Evolutionary conservation across 1,140 invertebrate species (phyloP), one percentile per base, ranked within the genome.

Genomic region (Drosophila sulfurigaster): DNA sequence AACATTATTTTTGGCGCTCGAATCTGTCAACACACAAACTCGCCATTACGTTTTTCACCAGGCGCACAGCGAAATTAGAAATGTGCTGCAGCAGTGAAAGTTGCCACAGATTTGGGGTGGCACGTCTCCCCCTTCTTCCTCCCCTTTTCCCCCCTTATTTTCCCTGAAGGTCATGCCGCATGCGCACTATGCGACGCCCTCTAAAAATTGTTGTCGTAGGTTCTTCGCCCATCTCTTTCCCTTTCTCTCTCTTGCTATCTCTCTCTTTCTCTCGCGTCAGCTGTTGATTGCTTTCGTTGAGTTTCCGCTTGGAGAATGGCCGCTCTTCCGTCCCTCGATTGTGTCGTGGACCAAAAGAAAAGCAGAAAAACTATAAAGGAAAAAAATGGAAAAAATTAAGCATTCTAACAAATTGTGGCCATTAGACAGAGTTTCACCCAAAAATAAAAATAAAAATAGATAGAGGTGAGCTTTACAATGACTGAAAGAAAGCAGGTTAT

Each of bases 21-120:
- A 80, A 78, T 69, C 81, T 70, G 80, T 83, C 85, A 83, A 88
- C 83, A 90, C 85, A 89, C 85, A 89, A 90, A 90, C 85, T 89
- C 85, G 85, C 85, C 85, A 89, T 89, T 89, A 89, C 86, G 86
- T 76, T 89, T 90, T 86, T 57, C 1, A 76, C 25, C 72, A 90
- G 85, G 85, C 75, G 56, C 41, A 11, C 85, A 89, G 85, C 41
- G 81, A 63, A 8, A 13, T 1, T 0, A 43, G 28, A 16, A 52
- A 63, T 3, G 15, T 10, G 13, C 46, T 35, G 30, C 35, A 38
- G 8, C n/a, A 57, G 32, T 70, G 59, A 75, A 78, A 72, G 76
- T 72, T 81, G 71, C 35, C 38, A 52, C 69, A 58, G 45, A 13
- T 25, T 25, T 28, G 30, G 10, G 15, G 49, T 35, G 49, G 43